Percentiles rank a stretch among this genome's conserved stretches.
phyloP scores from a whole-genome alignment of 2,888 invertebrate genomes.

The Lasioglossum oenotherae region DNA sequence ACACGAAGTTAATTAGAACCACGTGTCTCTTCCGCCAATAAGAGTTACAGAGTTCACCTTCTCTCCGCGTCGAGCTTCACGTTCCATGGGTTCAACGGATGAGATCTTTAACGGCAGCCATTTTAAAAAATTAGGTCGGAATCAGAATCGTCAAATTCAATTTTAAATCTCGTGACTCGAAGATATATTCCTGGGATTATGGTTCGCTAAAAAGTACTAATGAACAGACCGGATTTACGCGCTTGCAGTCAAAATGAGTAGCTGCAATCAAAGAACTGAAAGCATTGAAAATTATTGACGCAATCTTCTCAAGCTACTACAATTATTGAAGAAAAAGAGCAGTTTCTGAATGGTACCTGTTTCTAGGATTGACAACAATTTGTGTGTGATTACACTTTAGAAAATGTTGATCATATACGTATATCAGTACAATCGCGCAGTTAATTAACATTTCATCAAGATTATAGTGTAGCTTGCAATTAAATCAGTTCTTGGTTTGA shows the following conservation, averaged over 20 bases:
- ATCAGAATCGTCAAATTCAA: slow-evolving; percentile 30
- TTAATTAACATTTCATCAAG: no score
- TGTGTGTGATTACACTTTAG: no score
- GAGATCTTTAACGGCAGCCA: slow-evolving; percentile 9
- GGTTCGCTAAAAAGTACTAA: not conserved
- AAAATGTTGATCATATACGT: not conserved
- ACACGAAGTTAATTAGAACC: slow-evolving; percentile 71
- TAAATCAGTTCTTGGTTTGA: no score
- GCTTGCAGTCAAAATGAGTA: not conserved
- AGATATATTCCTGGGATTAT: not conserved
- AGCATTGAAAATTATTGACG: not conserved
- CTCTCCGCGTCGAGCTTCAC: slow-evolving; percentile 22
- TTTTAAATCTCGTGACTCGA: slow-evolving; percentile 21
- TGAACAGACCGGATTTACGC: not conserved
- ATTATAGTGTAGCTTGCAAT: no score
- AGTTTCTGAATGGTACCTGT: not conserved
- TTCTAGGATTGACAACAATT: not conserved
- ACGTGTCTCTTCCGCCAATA: slow-evolving; percentile 67
- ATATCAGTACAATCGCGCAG: not conserved
- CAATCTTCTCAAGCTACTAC: no score
- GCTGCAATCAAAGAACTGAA: not conserved
- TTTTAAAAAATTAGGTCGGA: slow-evolving; percentile 39
- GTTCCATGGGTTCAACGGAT: slow-evolving; percentile 8
- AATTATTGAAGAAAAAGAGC: not conserved
- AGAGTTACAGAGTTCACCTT: slow-evolving; percentile 57